Base-by-base conservation (phyloP, 2,797 vertebrate species). In the Liasis olivaceus region DNA sequence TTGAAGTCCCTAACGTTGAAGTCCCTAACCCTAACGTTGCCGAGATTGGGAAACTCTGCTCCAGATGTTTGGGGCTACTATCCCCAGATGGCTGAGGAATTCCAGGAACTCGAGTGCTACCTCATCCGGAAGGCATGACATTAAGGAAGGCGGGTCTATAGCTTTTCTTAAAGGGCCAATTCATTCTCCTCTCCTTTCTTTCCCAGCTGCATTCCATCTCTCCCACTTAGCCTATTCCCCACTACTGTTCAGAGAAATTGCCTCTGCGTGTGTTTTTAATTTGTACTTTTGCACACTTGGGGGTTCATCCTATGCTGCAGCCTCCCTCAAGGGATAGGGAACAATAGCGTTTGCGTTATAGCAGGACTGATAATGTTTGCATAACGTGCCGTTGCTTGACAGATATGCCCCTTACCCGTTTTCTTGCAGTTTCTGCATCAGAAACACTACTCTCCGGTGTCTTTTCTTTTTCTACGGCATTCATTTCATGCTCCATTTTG, bases 401-500 rank as follows among this genome's bases (percentile, higher is more conserved):
- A 31, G 14, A n/a, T 31, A 20, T 51, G 51, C 58, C 58, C 9
- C 59, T 90, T 88, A 93, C 92, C 89, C 4, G 59, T 20, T 64
- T 72, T 72, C 7, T 42, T 6, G 47, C 1, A 0, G 47, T 26
- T 47, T 12, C 28, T 6, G 58, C 17, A 5, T 54, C 89, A 1
- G 42, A 85, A 60, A 8, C 59, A 0, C 17, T 7, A 3, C 22
- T 54, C 59, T 77, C 5, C 5, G 11, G 31, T 51, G 28, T 58
- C 59, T 88, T 59, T 81, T 51, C 85, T 59, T 81, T 72, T 2
- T 28, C 89, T 20, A 22, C 15, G 15, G 24, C 86, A 47, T 90
- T 60, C 89, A 88, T 91, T 47, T 93, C 86, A 4, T 88, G 47
- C 59, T 90, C 69, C 92, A 88, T 93, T 22, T 51, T 64, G 56